Evolutionary conservation across 2,888 invertebrate species (phyloP).

Genomic region (Diploptera punctata): DNA sequence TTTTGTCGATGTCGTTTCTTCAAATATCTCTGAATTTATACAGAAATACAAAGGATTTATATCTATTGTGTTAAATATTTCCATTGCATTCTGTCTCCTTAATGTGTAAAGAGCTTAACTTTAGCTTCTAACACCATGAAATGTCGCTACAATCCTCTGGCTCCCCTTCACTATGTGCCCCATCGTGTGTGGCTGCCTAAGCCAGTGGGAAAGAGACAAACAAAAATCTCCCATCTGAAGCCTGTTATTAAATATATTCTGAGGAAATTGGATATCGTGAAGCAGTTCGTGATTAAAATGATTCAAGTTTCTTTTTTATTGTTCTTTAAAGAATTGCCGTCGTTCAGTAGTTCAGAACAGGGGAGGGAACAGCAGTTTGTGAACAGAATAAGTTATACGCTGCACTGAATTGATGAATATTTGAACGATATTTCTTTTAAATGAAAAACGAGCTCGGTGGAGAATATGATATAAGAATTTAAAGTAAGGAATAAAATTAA

Average conservation of each 20-base stretch:
- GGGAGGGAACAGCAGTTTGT: background rate
- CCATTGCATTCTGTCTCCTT: background rate
- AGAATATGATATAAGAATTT: too few species aligned
- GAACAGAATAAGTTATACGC: background rate
- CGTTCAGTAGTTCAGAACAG: background rate
- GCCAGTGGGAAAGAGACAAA: background rate
- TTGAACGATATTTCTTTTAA: background rate
- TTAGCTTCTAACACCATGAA: constrained; percentile 10
- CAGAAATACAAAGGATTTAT: too few species aligned
- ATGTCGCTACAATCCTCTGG: constrained; percentile 11
- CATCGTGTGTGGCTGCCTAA: background rate
- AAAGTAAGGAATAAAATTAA: too few species aligned
- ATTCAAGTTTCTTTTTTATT: background rate
- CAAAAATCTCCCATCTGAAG: background rate
- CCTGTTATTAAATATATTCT: constrained; percentile 10
- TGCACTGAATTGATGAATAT: background rate
- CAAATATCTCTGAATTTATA: too few species aligned
- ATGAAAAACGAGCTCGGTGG: background rate
- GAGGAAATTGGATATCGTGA: constrained; percentile 18
- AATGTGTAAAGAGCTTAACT: constrained; percentile 13
- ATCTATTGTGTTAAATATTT: too few species aligned
- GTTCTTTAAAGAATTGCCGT: background rate
- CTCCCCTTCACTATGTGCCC: background rate
- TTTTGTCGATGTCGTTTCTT: too few species aligned
- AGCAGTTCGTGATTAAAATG: constrained; percentile 8